A percentile compares a stretch with the other conserved stretches of the same genome.
Conservation (phyloP, 2,113 vertebrate genomes). For the Ploceus nigricollis region DNA sequence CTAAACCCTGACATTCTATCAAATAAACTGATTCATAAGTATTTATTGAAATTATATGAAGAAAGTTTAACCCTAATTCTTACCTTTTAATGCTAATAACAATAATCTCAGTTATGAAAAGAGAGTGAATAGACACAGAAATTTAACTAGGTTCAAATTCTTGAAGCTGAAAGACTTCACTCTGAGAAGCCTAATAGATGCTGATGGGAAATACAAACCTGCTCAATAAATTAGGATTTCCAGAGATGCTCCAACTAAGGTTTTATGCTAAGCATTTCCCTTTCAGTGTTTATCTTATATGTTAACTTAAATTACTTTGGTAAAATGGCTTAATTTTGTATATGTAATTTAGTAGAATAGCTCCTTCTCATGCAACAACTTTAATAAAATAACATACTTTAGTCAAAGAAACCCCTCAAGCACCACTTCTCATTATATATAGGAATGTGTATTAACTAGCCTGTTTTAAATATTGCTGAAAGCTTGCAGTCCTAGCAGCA, state of each 20-base stretch:
- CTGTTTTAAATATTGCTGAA: conserved; percentile 32
- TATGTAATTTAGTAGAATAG: not conserved
- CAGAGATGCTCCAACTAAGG: not conserved
- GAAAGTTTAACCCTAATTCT: not conserved
- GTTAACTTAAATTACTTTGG: not conserved
- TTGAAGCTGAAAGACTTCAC: not conserved
- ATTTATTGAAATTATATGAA: not conserved
- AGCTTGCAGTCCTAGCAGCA: not conserved
- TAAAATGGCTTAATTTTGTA: not conserved
- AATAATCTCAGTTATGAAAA: not conserved
- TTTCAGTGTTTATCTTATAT: not conserved
- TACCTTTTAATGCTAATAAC: not conserved
- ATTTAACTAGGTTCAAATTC: not conserved
- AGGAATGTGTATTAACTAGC: not conserved
- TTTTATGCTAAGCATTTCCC: not conserved
- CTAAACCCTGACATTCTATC: not conserved
- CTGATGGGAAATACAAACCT: not conserved
- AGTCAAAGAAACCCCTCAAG: not conserved
- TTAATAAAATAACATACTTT: not conserved
- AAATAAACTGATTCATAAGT: not conserved
- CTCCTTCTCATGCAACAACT: not conserved
- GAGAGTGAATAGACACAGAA: not conserved
- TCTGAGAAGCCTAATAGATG: not conserved
- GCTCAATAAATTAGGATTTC: not conserved
- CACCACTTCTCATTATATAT: not conserved